phyloP scores from a whole-genome alignment of 2,797 vertebrate genomes.

The Pyrocephalus nanus region DNA sequence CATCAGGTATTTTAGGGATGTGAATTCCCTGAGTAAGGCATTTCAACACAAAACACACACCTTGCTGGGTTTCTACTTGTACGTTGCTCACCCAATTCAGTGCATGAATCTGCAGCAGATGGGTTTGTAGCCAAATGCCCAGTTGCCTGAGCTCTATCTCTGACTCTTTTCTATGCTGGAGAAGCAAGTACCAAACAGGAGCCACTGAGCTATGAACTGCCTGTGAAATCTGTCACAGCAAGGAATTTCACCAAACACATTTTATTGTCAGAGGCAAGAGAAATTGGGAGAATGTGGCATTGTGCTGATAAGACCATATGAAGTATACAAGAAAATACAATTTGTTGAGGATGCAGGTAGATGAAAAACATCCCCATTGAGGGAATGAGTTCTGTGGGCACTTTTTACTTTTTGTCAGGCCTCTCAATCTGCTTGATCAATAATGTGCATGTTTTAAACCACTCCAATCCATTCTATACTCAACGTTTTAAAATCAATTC shows the following conservation, averaged over 20 bases:
- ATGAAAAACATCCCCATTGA: slow-evolving; percentile 32
- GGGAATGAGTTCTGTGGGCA: slow-evolving; percentile 5
- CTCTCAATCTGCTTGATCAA: slow-evolving; percentile 50
- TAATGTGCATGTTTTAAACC: slow-evolving; percentile 48
- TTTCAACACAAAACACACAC: neutral
- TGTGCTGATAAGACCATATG: slow-evolving; percentile 22
- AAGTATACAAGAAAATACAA: slow-evolving; percentile 28
- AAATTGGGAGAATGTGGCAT: neutral
- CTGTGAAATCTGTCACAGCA: neutral
- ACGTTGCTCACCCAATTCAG: accelerated
- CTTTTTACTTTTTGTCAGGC: slow-evolving; percentile 40
- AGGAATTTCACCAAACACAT: neutral
- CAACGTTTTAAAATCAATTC: slow-evolving; percentile 37
- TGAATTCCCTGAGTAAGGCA: neutral
- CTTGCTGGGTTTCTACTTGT: neutral
- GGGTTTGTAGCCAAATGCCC: neutral
- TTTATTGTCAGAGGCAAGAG: neutral
- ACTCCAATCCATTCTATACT: neutral
- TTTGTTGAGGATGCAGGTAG: slow-evolving; percentile 25
- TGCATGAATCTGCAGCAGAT: neutral
- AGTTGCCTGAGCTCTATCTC: neutral
- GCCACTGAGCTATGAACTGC: neutral
- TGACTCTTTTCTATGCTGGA: neutral
- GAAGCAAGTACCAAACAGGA: neutral
- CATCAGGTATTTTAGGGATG: neutral